phyloP scores from a whole-genome alignment of 2,113 vertebrate species.

The Antechinus flavipes region DNA sequence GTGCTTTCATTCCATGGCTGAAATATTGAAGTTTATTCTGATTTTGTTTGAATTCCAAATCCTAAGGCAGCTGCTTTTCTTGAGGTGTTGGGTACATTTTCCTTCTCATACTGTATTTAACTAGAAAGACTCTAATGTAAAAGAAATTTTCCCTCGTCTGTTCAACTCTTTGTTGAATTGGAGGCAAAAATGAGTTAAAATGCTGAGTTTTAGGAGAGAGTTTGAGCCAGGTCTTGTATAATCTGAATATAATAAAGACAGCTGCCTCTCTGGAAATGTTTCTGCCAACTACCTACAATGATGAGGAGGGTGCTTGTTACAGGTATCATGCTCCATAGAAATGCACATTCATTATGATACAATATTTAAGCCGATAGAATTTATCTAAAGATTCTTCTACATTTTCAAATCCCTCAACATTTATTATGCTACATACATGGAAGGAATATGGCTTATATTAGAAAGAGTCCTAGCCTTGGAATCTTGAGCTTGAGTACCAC shows the following conservation, averaged over 20 bases:
- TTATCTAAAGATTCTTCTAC: constrained; percentile 19
- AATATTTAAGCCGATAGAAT: background rate
- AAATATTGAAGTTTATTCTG: background rate
- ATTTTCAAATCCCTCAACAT: background rate
- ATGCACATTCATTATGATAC: background rate
- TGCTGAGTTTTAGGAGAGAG: background rate
- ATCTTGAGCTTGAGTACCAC: background rate
- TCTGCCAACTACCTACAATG: background rate
- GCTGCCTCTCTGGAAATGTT: background rate
- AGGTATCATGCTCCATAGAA: background rate
- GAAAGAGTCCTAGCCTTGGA: background rate
- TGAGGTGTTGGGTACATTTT: background rate
- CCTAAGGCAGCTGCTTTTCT: background rate
- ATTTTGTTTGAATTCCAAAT: background rate
- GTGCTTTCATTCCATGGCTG: background rate
- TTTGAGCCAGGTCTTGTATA: background rate
- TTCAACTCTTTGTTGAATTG: background rate
- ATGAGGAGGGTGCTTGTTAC: background rate
- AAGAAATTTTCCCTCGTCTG: background rate
- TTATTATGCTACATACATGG: background rate
- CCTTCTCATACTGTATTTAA: background rate
- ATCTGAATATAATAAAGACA: background rate
- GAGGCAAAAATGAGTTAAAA: background rate
- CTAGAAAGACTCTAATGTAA: background rate
- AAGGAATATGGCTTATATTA: background rate